These are phyloP conservation scores for Tylochromis polylepis DNA, from an alignment of 2,113 vertebrate genomes.

Conservation along the genomic window DNA sequence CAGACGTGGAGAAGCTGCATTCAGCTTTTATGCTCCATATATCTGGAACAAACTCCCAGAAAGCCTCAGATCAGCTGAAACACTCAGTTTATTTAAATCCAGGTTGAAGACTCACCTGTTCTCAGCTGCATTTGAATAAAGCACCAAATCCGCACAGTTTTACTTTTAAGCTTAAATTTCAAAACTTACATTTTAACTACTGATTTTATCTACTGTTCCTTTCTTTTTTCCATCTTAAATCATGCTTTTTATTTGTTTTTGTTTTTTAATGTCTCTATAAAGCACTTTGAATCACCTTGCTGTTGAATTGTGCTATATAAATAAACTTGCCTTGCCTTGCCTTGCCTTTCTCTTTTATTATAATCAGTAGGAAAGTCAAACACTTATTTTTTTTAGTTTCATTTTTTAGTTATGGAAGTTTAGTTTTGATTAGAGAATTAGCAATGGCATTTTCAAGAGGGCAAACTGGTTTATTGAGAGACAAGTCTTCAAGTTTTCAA, in stretches of 20 bases:
- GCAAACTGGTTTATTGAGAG: background rate
- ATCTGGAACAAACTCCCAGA: too few species aligned
- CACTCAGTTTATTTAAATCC: too few species aligned
- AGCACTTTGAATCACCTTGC: background rate
- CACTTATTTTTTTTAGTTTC: background rate
- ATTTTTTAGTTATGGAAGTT: background rate
- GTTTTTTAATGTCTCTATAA: background rate
- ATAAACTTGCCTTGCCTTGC: background rate
- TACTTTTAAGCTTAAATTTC: too few species aligned
- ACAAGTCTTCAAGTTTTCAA: background rate
- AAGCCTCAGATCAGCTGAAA: too few species aligned
- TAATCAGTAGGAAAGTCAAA: background rate
- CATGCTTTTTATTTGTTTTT: background rate
- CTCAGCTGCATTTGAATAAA: too few species aligned
- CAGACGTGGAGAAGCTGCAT: too few species aligned
- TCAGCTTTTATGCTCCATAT: too few species aligned
- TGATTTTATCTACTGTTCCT: too few species aligned
- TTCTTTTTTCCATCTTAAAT: too few species aligned
- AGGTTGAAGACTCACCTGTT: too few species aligned
- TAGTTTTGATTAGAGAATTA: background rate
- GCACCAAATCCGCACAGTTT: too few species aligned
- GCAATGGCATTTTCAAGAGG: background rate
- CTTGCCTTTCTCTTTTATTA: background rate
- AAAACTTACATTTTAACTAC: too few species aligned
- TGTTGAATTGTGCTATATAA: background rate